These are phyloP conservation scores for Paralichthys olivaceus DNA, from an alignment of 2,113 vertebrate species.

Conservation along the genomic window DNA sequence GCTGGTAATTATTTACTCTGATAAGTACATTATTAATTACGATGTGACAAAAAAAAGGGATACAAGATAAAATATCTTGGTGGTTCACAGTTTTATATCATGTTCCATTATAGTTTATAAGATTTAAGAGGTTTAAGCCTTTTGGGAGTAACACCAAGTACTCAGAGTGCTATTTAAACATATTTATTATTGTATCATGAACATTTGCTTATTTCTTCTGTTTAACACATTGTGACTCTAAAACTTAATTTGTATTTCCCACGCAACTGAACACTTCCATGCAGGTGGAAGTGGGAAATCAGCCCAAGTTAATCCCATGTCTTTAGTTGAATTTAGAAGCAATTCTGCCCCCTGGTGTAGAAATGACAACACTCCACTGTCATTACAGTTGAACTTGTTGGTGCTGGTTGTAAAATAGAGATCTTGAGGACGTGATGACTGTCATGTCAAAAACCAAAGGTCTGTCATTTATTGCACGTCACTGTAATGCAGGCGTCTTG, in stretches of 20 bases:
- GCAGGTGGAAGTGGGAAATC: background rate
- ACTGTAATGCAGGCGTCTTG: background rate
- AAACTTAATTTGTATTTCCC: background rate
- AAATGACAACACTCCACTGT: background rate
- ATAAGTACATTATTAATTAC: background rate
- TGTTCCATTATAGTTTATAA: background rate
- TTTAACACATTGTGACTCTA: background rate
- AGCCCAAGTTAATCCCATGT: background rate
- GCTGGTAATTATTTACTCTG: slow-evolving; percentile 11
- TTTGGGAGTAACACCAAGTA: background rate
- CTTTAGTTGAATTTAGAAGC: slow-evolving; percentile 10
- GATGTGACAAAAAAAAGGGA: too few relatives aligned
- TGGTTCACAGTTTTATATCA: background rate
- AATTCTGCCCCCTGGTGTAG: slow-evolving; percentile 69
- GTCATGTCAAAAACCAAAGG: background rate
- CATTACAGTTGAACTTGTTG: background rate
- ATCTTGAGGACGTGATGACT: background rate
- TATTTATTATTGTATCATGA: background rate
- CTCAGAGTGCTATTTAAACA: background rate
- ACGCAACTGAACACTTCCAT: background rate
- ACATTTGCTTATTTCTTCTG: background rate
- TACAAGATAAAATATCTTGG: background rate
- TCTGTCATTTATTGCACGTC: background rate
- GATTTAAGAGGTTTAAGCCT: background rate
- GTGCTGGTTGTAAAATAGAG: slow-evolving; percentile 15